A percentile compares a stretch with the other conserved stretches of the same genome.
Conservation (phyloP, 2,888 invertebrate species). For the Tineola bisselliella region DNA sequence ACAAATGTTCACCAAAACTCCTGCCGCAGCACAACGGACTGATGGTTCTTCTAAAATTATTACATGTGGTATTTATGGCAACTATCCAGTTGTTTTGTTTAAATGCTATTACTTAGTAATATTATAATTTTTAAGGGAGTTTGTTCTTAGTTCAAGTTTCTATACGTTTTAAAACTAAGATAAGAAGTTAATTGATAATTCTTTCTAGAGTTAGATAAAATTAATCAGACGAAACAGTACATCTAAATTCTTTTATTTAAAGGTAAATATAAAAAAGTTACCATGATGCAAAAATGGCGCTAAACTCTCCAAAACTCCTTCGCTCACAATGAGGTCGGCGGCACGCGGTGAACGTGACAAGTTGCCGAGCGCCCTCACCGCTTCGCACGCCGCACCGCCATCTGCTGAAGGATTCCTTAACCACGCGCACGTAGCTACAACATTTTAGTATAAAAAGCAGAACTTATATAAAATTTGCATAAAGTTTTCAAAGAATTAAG, state of each 20-base stretch:
- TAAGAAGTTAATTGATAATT: too few relatives aligned
- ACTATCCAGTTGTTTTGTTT: too few relatives aligned
- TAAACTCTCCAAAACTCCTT: conserved; percentile 71
- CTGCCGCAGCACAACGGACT: conserved; percentile 80
- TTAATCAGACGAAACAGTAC: too few relatives aligned
- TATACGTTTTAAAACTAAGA: too few relatives aligned
- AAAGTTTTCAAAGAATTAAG: too few relatives aligned
- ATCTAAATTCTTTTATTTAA: too few relatives aligned
- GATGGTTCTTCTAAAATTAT: conserved; percentile 65
- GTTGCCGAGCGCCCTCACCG: conserved; percentile 84
- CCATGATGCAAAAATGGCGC: conserved; percentile 69
- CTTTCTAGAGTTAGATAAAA: too few relatives aligned
- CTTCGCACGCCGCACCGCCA: conserved; percentile 65
- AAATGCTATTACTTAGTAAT: too few relatives aligned
- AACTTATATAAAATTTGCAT: too few relatives aligned
- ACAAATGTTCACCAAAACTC: conserved; percentile 82
- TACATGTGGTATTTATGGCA: neutral
- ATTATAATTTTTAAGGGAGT: too few relatives aligned
- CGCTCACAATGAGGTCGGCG: conserved; percentile 75
- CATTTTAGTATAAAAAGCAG: too few relatives aligned
- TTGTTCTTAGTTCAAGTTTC: too few relatives aligned
- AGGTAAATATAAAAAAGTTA: conserved; percentile 21
- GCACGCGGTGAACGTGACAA: conserved; percentile 79
- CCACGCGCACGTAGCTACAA: conserved; percentile 42
- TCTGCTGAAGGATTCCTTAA: conserved; percentile 28